phyloP scores from a whole-genome alignment of 2,888 invertebrate species.

The Nephrotoma guestfalica region DNA sequence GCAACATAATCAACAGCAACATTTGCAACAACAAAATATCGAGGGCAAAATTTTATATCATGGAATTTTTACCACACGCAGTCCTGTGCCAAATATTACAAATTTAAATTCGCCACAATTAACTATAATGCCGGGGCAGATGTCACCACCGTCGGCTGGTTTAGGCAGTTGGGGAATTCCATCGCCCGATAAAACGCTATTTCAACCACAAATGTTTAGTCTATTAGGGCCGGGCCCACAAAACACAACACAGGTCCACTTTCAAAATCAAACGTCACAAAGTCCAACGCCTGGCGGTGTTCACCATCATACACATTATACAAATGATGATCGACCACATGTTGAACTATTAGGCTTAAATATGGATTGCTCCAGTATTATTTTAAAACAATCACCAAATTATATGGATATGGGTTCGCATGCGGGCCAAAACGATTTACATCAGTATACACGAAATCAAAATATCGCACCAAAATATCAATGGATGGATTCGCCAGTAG shows the following conservation, averaged over 20 bases:
- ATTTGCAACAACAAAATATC: conserved; percentile 34
- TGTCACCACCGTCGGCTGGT: conserved; percentile 40
- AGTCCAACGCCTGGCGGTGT: conserved; percentile 26
- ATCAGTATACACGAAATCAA: conserved; percentile 37
- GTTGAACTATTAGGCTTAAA: conserved; percentile 43
- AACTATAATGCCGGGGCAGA: conserved; percentile 30
- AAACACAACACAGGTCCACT: conserved; percentile 38
- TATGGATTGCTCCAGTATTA: conserved; percentile 41
- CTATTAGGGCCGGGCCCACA: conserved; percentile 44
- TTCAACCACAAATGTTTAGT: conserved; percentile 47
- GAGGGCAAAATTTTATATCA: conserved; percentile 46
- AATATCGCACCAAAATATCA: conserved; percentile 47
- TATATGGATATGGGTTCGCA: conserved; percentile 37
- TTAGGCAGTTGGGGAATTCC: conserved; percentile 60
- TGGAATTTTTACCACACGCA: conserved; percentile 51
- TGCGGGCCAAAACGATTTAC: conserved; percentile 36
- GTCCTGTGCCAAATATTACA: conserved; percentile 27
- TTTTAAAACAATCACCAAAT: conserved; percentile 47
- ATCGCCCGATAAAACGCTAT: conserved; percentile 48
- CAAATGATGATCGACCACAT: conserved; percentile 31
- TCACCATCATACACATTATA: conserved; percentile 28
- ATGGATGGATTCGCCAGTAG: conserved; percentile 42
- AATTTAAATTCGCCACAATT: conserved; percentile 27
- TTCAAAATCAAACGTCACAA: conserved; percentile 35
- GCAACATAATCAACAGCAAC: conserved; percentile 26